Evolutionary conservation across 1,140 invertebrate genomes (phyloP).

Genomic region (Pteromalus puparum): DNA sequence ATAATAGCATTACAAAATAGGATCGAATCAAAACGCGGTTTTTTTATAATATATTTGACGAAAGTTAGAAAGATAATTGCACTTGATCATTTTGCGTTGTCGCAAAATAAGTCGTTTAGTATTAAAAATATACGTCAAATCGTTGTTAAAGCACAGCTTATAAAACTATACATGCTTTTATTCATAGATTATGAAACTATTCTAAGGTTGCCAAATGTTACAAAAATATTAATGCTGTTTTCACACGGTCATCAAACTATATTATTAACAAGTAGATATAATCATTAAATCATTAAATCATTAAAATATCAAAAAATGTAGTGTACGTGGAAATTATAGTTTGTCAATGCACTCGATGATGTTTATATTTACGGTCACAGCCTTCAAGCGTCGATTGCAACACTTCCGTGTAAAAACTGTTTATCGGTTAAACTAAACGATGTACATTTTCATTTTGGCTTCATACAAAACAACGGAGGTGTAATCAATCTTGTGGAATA

Average conservation of each 20-base stretch:
- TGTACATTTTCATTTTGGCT: constrained; percentile 5
- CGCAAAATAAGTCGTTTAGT: background rate
- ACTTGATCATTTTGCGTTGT: background rate
- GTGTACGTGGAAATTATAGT: background rate
- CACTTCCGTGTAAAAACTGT: background rate
- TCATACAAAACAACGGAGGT: background rate
- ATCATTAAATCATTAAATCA: background rate
- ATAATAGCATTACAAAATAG: constrained; percentile 26
- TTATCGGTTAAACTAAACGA: background rate
- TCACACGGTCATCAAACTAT: background rate
- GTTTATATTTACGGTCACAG: constrained; percentile 38
- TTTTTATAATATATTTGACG: background rate
- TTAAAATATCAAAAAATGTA: constrained; percentile 8
- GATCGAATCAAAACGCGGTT: background rate
- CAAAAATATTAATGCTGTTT: constrained; percentile 6
- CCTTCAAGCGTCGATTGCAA: background rate
- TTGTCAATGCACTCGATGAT: background rate
- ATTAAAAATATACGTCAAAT: background rate
- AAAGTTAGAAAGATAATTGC: constrained; percentile 13
- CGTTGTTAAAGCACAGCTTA: constrained; percentile 10
- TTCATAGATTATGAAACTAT: background rate
- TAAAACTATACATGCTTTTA: background rate
- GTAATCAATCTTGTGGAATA: constrained; percentile 9
- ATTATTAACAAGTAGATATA: background rate
- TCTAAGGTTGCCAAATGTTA: background rate